Evolutionary conservation across 2,797 vertebrate species (phyloP).

Genomic region (Pantherophis alleghaniensis): DNA sequence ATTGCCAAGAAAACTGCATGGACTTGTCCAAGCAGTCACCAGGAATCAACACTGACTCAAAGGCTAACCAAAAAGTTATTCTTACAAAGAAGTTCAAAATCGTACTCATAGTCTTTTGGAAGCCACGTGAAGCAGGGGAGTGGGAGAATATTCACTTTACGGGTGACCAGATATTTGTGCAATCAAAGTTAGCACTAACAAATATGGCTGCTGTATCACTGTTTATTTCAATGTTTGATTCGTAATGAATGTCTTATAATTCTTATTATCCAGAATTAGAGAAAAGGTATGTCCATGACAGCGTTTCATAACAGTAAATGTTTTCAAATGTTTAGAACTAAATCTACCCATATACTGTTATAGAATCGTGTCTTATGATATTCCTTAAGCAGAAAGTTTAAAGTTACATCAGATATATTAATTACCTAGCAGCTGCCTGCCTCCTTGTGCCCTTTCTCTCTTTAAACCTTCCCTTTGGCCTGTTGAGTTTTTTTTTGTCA

Average conservation of each 20-base stretch:
- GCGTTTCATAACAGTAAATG: neutral
- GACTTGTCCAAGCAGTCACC: neutral
- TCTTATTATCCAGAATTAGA: neutral
- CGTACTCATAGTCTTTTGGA: neutral
- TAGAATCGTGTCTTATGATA: neutral
- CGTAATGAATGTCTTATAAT: neutral
- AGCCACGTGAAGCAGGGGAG: neutral
- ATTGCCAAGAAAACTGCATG: neutral
- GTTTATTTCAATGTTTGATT: neutral
- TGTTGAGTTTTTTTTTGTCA: accelerated
- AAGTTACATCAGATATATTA: accelerated
- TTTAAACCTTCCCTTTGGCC: neutral
- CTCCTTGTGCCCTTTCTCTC: accelerated
- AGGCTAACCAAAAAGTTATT: neutral
- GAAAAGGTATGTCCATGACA: neutral
- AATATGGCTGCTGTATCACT: neutral
- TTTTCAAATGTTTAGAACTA: neutral
- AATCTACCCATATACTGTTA: neutral
- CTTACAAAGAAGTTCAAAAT: neutral
- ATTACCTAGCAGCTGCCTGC: slow-evolving; percentile 16
- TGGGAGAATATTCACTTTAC: neutral
- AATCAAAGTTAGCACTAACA: neutral
- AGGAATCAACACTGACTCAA: neutral
- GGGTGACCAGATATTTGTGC: too few species aligned
- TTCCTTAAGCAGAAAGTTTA: slow-evolving; percentile 9